These are phyloP conservation scores for Asarcornis scutulata DNA, from an alignment of 2,113 vertebrate species.

Conservation along the genomic window DNA sequence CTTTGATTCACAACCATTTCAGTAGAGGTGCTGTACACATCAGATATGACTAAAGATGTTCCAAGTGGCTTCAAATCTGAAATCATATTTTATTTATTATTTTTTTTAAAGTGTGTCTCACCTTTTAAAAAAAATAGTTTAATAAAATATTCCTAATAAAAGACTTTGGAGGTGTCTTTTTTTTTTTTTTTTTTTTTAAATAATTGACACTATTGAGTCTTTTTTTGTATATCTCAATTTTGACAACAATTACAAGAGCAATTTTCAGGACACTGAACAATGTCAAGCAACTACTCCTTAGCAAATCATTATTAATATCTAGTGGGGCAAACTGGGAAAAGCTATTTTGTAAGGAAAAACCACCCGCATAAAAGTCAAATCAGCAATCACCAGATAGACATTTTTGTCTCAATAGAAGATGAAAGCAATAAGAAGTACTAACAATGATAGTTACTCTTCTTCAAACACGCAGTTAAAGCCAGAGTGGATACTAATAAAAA, in stretches of 20 bases:
- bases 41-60: not conserved
- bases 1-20: not conserved
- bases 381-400: no score
- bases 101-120: not conserved
- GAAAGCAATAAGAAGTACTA: no score
- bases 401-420: no score
- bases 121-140: not conserved
- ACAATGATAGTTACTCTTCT: no score
- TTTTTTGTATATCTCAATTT: not conserved
- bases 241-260: not conserved
- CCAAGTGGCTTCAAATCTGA: not conserved
- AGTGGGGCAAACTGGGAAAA: no score
- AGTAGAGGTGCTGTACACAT: not conserved
- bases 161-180: not conserved
- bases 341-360: no score
- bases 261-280: no score
- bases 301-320: no score
- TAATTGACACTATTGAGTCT: not conserved
- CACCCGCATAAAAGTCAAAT: no score
- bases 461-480: not conserved
- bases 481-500: not conserved
- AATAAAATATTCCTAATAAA: not conserved
- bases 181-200: not conserved
- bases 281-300: no score
- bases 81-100: not conserved